Evolutionary conservation across 2,888 invertebrate genomes (phyloP), one percentile per base, ranked within the genome.

Genomic region (Diarsia mendica): DNA sequence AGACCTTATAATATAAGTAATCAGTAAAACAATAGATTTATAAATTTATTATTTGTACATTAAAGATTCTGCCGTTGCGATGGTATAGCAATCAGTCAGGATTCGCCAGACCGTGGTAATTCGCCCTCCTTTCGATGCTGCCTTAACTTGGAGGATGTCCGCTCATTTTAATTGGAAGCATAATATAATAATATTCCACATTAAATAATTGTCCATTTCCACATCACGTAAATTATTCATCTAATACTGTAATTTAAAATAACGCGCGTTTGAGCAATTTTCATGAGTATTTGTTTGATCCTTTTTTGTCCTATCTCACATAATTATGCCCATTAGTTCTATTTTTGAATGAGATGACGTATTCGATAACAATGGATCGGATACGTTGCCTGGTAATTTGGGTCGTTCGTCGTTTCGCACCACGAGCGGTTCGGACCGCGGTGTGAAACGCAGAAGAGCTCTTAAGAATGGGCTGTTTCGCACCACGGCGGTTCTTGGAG

Each of bases 131-230:
- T 80, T 82, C 83, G 60, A 73, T 77, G 77, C 65, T 60, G 61
- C 65, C 76, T 80, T 79, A 67, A 71, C 64, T 68, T 70, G 67
- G 70, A 84, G 86, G 86, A 87, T 88, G 72, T 86, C 86, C 88
- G 86, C 74, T 87, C 79, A 72, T 82, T 84, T 84, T 80, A 83
- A 82, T 78, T 79, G 55, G 72, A 72, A 60, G 75, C 49, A 53
- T 67, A 67, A 53, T 67, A 67, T 76, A 61, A 84, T 70, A 81
- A 68, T 79, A 80, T 73, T 77, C 70, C 60, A 63, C 44, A 49
- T 67, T 48, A 65, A 67, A 82, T 83, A 85, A 83, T 84, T 79
- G 63, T 65, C 69, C 61, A 67, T 83, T 78, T 83, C 85, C 85
- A 68, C 74, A 55, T 23, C 44, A 74, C 18, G 66, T 58, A 53